Evolutionary conservation across 2,797 vertebrate species (phyloP).

Genomic region (Cryptoprocta ferox): DNA sequence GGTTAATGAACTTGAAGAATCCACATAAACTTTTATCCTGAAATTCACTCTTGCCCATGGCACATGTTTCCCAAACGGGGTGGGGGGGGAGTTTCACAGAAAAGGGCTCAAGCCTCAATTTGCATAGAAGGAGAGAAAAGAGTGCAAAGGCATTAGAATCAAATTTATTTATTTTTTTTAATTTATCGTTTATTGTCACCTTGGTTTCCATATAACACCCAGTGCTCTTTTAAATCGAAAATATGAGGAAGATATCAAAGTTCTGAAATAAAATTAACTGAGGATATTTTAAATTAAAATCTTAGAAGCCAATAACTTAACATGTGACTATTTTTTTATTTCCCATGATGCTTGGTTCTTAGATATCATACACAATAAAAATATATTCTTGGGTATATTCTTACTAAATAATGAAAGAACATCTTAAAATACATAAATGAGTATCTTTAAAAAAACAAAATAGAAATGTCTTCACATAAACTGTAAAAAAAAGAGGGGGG

Average conservation of each 20-base stretch:
- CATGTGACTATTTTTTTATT: neutral
- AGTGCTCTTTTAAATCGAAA: neutral
- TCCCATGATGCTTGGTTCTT: neutral
- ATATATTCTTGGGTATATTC: neutral
- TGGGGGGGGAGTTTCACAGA: neutral
- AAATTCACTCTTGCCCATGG: slow-evolving; percentile 33
- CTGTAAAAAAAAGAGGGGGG: neutral
- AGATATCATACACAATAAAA: neutral
- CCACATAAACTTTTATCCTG: neutral
- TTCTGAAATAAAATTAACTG: neutral
- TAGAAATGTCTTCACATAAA: neutral
- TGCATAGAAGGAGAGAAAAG: neutral
- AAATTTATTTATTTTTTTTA: too few relatives aligned
- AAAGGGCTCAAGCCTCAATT: neutral
- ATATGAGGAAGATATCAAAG: neutral
- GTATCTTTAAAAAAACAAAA: neutral
- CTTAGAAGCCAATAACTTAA: neutral
- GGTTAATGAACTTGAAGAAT: slow-evolving; percentile 51
- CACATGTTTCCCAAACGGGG: neutral
- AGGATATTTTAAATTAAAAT: neutral
- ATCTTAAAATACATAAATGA: neutral
- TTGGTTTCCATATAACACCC: too few relatives aligned
- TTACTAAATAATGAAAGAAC: neutral
- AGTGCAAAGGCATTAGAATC: neutral
- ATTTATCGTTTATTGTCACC: too few relatives aligned